Conservation (phyloP, 2,797 vertebrate species). For the Sylvia borin region DNA sequence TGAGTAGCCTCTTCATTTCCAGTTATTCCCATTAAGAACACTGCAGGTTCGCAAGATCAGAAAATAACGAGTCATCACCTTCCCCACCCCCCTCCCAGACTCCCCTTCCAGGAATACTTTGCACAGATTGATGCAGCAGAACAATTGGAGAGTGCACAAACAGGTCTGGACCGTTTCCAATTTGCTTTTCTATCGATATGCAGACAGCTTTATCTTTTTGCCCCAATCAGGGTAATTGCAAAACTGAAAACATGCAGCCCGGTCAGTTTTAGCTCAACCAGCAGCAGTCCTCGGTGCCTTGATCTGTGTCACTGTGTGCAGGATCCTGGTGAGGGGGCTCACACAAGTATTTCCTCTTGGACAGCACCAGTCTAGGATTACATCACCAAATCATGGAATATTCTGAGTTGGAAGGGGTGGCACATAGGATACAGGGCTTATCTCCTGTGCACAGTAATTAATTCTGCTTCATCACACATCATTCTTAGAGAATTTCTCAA, state of each 20-base stretch:
- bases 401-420: background rate
- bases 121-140: background rate
- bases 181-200: background rate
- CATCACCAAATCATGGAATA: background rate
- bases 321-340: background rate
- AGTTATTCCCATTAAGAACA: slow-evolving; percentile 27
- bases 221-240: background rate
- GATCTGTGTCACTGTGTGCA: accelerated
- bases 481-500: background rate
- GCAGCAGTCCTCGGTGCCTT: background rate
- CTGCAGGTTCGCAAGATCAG: slow-evolving; percentile 1
- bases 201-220: background rate
- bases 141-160: background rate
- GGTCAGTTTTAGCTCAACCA: background rate
- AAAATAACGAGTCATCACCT: background rate
- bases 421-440: background rate
- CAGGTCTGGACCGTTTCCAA: background rate
- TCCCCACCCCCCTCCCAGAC: background rate
- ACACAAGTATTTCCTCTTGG: accelerated
- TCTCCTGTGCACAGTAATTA: background rate
- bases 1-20: slow-evolving; percentile 63
- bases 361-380: background rate
- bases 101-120: background rate
- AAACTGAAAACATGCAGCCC: background rate
- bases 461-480: background rate